Percentiles rank a stretch among this genome's conserved stretches.
Evolutionary conservation across 2,113 vertebrate genomes (phyloP).

Genomic region (Astatotilapia flaviijosephi): DNA sequence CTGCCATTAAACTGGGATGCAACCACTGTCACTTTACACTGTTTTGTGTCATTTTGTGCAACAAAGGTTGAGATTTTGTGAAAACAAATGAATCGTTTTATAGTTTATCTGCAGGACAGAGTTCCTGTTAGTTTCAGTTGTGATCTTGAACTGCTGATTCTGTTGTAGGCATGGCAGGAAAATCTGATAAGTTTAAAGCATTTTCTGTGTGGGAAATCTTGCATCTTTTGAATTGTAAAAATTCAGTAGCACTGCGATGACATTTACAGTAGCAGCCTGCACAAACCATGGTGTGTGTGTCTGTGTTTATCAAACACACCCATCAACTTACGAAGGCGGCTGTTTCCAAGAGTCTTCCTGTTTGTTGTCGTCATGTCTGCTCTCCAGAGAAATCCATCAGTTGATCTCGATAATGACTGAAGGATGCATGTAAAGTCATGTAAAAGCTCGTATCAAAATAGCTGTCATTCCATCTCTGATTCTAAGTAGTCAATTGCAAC

Average conservation of each 20-base stretch:
- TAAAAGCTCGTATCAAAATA: background rate
- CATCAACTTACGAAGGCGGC: fast-evolving
- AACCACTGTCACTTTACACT: constrained; percentile 25
- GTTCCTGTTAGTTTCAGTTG: background rate
- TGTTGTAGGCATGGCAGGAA: background rate
- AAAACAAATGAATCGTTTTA: background rate
- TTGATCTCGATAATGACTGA: background rate
- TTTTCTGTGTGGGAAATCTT: background rate
- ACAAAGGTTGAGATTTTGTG: background rate
- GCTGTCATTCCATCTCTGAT: background rate
- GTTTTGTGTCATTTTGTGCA: background rate
- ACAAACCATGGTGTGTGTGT: background rate
- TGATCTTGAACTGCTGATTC: background rate
- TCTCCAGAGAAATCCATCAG: background rate
- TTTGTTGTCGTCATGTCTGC: background rate
- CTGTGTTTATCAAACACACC: background rate
- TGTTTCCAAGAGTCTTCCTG: background rate
- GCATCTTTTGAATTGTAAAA: background rate
- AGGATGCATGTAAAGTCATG: background rate
- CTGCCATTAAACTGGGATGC: background rate
- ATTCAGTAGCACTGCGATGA: background rate
- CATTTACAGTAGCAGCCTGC: background rate
- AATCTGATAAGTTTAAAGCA: constrained; percentile 1
- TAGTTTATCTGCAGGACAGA: background rate
- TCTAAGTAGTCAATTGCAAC: background rate